Base-by-base conservation (phyloP, 2,797 vertebrate genomes). In the Gallinago nigripennis region DNA sequence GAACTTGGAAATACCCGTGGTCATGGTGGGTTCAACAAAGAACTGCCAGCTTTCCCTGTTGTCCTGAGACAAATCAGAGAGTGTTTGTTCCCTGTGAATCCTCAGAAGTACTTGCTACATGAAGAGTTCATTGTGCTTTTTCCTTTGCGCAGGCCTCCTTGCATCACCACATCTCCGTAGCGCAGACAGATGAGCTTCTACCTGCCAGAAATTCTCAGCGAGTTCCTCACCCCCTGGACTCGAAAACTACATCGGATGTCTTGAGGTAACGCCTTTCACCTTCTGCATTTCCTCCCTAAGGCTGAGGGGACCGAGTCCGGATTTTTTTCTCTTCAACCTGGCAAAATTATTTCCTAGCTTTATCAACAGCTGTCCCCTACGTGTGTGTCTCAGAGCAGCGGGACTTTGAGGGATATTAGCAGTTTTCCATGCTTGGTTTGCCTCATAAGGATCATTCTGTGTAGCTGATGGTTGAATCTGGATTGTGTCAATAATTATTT, bases 161-260 rank as follows among this genome's bases (percentile, higher is more conserved):
- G 66, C 99, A 99, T 96, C 99, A 99, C 96, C 99, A 99, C 86
- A 99, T 99, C 97, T 99, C 99, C 82, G 98, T 99, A 71, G 98
- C 99, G 41, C 99, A 99, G 97, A 98, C 98, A 39, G 99, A 99
- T 5, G 99, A 99, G 96, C 98, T 99, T 60, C 97, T 98, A 92
- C 98, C 99, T 83, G 98, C 98, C 95, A 99, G 99, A 98, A 99
- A 97, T 72, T 98, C 98, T 39, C 99, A 99, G 98, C 98, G 98
- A 97, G 98, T 98, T 88, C 98, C 99, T 92, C 99, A 99, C 92
- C 99, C 99, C 88, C 98, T 99, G 60, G 99, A 99, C 98, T 99
- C 99, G 76, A 99, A 99, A 98, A 99, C 99, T 97, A 99, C 99
- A 86, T 99, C 99, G 80, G 99, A 99, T 94, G 99, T 99, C 97